These are phyloP conservation scores for Amazona guildingii DNA, from an alignment of 2,113 vertebrate species.

Conservation along the genomic window DNA sequence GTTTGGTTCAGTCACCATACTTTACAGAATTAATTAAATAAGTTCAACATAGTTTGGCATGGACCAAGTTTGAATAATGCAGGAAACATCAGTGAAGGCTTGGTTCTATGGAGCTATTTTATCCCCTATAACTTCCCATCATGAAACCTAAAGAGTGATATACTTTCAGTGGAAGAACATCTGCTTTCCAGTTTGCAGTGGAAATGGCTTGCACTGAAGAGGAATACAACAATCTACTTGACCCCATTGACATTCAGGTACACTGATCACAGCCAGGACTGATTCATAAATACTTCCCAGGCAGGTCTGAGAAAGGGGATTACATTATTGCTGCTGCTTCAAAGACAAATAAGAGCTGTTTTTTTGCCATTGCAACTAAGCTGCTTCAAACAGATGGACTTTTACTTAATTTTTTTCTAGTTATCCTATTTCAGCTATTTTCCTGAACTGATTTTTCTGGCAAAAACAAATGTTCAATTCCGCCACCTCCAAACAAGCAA, in stretches of 20 bases:
- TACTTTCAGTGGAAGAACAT: not conserved
- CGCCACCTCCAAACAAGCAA: not conserved
- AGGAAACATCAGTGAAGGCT: not conserved
- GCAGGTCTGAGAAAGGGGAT: not conserved
- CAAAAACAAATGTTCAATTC: not conserved
- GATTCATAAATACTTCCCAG: not conserved
- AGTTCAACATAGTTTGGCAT: not conserved
- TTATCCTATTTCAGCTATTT: not conserved
- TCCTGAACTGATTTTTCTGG: not conserved
- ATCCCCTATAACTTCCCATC: not conserved
- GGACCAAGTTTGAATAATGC: not conserved
- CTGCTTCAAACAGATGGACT: not conserved
- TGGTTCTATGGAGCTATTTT: not conserved
- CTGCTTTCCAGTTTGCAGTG: not conserved
- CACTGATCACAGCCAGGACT: not conserved
- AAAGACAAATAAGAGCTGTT: not conserved
- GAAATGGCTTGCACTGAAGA: not conserved
- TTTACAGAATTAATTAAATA: not conserved
- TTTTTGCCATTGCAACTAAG: not conserved
- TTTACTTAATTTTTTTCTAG: not conserved
- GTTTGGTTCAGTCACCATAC: not conserved
- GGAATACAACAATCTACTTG: not conserved
- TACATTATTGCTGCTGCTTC: not conserved
- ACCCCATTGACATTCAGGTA: not conserved
- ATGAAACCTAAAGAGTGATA: not conserved